Evolutionary conservation across 2,113 vertebrate genomes (phyloP).

Genomic region (human (Homo sapiens)): GRCh38 chr7:125584501-125585000

Average conservation of each 20-base stretch:
- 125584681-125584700: neutral
- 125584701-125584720: neutral
- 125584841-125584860: neutral
- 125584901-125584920: neutral
- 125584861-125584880: neutral
- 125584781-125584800: neutral
- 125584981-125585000: no score
- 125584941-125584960: no score
- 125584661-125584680: neutral
- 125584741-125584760: neutral
- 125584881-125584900: neutral
- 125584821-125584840: neutral
- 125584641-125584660: neutral
- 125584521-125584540: neutral
- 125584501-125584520: neutral
- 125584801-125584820: neutral
- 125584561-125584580: neutral
- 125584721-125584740: neutral
- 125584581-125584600: neutral
- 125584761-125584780: neutral
- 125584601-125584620: neutral
- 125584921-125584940: neutral
- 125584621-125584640: neutral
- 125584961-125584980: no score
- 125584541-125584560: neutral